Conservation (phyloP, 2,888 invertebrate species). For the Furcula furcula region DNA sequence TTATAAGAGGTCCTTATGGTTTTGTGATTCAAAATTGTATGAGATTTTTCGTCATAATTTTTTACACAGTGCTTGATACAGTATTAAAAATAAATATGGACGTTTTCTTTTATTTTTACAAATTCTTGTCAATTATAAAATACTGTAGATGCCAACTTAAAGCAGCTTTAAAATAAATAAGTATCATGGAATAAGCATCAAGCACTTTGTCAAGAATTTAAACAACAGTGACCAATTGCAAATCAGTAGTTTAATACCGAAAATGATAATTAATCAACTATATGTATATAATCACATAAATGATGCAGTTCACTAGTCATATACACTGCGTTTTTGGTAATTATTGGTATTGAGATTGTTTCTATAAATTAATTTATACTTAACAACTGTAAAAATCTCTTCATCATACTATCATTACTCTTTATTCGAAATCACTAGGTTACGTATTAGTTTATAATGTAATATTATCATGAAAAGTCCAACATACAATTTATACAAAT, state of each 20-base stretch:
- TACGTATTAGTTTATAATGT: slow-evolving; percentile 79
- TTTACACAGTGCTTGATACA: slow-evolving; percentile 51
- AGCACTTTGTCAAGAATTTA: slow-evolving; percentile 52
- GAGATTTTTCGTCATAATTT: slow-evolving; percentile 29
- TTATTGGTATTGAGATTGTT: slow-evolving; percentile 81
- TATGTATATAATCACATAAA: slow-evolving; percentile 62
- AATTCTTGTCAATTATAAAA: slow-evolving; percentile 10
- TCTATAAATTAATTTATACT: slow-evolving; percentile 82
- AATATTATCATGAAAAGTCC: slow-evolving; percentile 80
- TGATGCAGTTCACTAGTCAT: slow-evolving; percentile 73
- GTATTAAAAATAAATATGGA: slow-evolving; percentile 35
- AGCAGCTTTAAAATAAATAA: slow-evolving; percentile 34
- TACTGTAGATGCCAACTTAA: slow-evolving; percentile 25
- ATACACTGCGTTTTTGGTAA: slow-evolving; percentile 81
- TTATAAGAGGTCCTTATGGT: slow-evolving; percentile 83
- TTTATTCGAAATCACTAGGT: slow-evolving; percentile 78
- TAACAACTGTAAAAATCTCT: slow-evolving; percentile 82
- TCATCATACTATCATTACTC: slow-evolving; percentile 79
- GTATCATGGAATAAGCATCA: slow-evolving; percentile 34
- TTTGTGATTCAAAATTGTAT: slow-evolving; percentile 71
- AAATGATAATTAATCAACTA: slow-evolving; percentile 58
- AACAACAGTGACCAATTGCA: slow-evolving; percentile 42
- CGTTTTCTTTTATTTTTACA: slow-evolving; percentile 24
- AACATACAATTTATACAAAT: slow-evolving; percentile 82
- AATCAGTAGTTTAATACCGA: slow-evolving; percentile 43